Evolutionary conservation across 2,888 invertebrate species (phyloP), one percentile per base, ranked within the genome.

Genomic region (Aproaerema taeniolella): DNA sequence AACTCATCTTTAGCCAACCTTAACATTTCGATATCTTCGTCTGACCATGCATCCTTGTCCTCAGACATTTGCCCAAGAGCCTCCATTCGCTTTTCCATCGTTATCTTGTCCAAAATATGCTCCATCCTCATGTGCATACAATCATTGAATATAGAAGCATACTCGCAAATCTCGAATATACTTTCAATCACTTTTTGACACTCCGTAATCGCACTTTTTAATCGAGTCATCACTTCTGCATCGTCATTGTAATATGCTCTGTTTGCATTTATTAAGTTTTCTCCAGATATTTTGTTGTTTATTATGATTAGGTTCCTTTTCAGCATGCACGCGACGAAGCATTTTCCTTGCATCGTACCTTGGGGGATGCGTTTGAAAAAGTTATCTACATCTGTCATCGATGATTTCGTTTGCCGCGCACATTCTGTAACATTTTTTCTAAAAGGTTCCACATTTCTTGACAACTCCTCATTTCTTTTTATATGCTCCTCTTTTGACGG

Each of bases 91-190:
- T 82, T 58, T 31, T 85, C 81, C 79, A 85, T 75, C 3, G 67
- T 79, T 33, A 78, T 62, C 45, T 76, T 79, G 34, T 85, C 83
- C 31, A 86, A 41, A 2, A 85, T 67, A 55, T 86, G 85, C 30
- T 85, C 85, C 83, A 83, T 82, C 40, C 74, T 80, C 54, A 82
- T 77, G 55, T 85, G 83, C 85, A 86, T 86, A 30, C 85, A 86
- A 39, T 86, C 86, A 35, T 86, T 86, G 33, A 86, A 86, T 1
- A 79, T 61, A 0, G 83, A 74, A 4, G 85, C 78, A 34, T 73
- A 83, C 45, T 86, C 85, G 33, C 85, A 86, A 15, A 86, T 68
- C 44, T 86, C 85, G 29, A 85, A 86, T 7, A 83, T 72, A 2
- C 53, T 59, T 0, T 74, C 73, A 0, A 80, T 69, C 0, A 56